Base-by-base conservation (phyloP, 30 jellyfish, hydroid and myxozoan species). In the Aurelia coerulea region DNA sequence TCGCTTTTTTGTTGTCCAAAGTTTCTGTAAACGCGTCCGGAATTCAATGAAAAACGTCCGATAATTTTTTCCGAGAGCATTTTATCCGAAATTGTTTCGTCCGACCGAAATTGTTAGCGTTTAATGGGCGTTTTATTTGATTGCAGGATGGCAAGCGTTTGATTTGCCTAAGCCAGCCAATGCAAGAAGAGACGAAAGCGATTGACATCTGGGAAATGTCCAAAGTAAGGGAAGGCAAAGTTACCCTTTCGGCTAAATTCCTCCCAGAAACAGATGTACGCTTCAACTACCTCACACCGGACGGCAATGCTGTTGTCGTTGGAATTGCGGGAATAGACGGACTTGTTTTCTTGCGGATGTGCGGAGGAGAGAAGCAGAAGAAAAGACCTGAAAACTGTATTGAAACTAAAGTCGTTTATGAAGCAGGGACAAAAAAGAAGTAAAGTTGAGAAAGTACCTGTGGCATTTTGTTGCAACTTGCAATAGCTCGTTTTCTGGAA, bases 181-280 rank as follows among this genome's bases (percentile, higher is more conserved):
- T 59, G 15, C 73, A 19, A 0, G 90, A 91, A 23, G 77, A 69
- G 10, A 53, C 81, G 7, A 92, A 92, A 58, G 62, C 91, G 10
- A 11, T 86, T 9, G 93, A 71, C 12, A 60, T 92, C 51, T 86
- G 85, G 95, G 96, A 92, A 65, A 51, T 81, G 70, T 49, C 94
- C 19, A 23, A 58, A 18, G 72, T 92, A 16, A 51, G 65, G 60
- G 62, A 76, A 23, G 88, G 92, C 10, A 69, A 84, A 31, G 14
- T 91, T 33, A 58, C 6, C 41, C 49, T 33, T 6, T 46, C 2
- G 56, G 56, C 56, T 46, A 46, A 65, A 41, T 80, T 92, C 85
- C 65, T 86, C 49, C 98, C 98, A 10, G 98, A 92, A 51, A 80
- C 94, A 33, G 97, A 79, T 73, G 63, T 74, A 32, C 85, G 98